These are phyloP conservation scores for Caranx melampygus DNA, from an alignment of 2,113 vertebrate species.

Conservation along the genomic window DNA sequence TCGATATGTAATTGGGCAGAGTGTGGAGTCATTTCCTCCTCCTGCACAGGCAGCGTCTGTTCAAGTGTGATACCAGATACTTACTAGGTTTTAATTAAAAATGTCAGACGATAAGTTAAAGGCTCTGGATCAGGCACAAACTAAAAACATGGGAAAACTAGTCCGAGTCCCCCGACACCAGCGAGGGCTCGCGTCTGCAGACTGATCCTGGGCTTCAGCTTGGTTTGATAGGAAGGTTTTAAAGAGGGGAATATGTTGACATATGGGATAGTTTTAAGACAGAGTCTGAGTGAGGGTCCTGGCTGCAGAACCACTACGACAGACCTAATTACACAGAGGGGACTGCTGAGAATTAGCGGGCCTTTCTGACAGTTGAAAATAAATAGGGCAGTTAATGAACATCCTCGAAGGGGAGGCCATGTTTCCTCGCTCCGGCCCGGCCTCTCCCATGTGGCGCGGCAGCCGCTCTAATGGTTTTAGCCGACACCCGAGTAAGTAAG, in stretches of 20 bases:
- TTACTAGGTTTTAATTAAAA: constrained; percentile 74
- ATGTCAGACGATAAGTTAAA: constrained; percentile 47
- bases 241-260: constrained; percentile 54
- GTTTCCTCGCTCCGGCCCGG: constrained; percentile 51
- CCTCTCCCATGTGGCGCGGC: constrained; percentile 59
- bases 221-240: constrained; percentile 31
- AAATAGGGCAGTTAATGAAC: constrained; percentile 83
- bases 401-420: constrained; percentile 70
- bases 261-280: constrained; percentile 55
- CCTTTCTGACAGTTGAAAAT: constrained; percentile 83
- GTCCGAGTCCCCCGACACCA: constrained; percentile 33
- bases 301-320: constrained; percentile 54
- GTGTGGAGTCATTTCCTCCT: constrained; percentile 66
- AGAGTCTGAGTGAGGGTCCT: constrained; percentile 31
- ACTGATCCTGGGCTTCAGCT: constrained; percentile 50
- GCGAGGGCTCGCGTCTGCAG: constrained; percentile 16
- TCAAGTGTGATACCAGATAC: constrained; percentile 66
- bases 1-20: constrained; percentile 72
- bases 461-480: constrained; percentile 81
- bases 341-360: constrained; percentile 71
- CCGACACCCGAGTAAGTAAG: constrained; percentile 77
- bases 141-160: constrained; percentile 33
- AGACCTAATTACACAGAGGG: constrained; percentile 62
- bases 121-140: constrained; percentile 21
- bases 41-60: constrained; percentile 43